phyloP scores from a whole-genome alignment of 2,113 vertebrate genomes.

The Amphiprion percula region DNA sequence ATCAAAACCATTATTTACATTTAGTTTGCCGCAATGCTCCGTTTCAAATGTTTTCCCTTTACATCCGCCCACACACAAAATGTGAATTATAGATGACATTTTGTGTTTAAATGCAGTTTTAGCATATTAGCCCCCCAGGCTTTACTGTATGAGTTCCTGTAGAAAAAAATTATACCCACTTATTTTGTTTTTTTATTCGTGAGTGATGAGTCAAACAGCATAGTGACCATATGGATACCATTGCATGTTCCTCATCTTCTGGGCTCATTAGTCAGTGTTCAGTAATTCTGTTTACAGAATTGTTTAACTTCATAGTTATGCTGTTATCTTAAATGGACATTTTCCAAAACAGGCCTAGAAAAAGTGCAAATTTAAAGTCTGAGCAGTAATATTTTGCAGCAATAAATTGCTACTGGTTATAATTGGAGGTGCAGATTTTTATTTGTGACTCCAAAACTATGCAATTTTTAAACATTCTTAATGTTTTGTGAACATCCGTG shows the following conservation, averaged over 20 bases:
- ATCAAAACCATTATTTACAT: slow-evolving; percentile 16
- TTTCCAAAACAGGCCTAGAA: too few relatives aligned
- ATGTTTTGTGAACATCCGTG: slow-evolving; percentile 1
- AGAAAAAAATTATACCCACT: slow-evolving; percentile 8
- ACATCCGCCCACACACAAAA: slow-evolving; percentile 24
- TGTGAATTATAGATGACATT: slow-evolving; percentile 44
- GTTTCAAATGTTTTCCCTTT: slow-evolving; percentile 23
- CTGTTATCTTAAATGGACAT: background rate
- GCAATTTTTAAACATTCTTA: background rate
- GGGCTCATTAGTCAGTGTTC: slow-evolving; percentile 2
- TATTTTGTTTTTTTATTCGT: slow-evolving; percentile 2
- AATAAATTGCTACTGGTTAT: background rate
- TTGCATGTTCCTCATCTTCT: slow-evolving; percentile 5
- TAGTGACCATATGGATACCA: background rate
- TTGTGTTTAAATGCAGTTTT: slow-evolving; percentile 4
- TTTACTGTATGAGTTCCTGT: slow-evolving; percentile 3
- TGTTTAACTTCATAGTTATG: background rate
- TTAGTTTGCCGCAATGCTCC: slow-evolving; percentile 17
- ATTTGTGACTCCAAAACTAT: slow-evolving; percentile 1
- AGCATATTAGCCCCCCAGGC: background rate
- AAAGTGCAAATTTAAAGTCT: too few relatives aligned
- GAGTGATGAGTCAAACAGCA: slow-evolving; percentile 3
- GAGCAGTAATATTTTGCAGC: background rate
- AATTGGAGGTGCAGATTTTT: background rate
- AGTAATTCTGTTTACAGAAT: background rate